A percentile compares a stretch with the other conserved stretches of the same genome.
phyloP scores from a whole-genome alignment of 2,113 vertebrate genomes.

The Pedetes capensis region DNA sequence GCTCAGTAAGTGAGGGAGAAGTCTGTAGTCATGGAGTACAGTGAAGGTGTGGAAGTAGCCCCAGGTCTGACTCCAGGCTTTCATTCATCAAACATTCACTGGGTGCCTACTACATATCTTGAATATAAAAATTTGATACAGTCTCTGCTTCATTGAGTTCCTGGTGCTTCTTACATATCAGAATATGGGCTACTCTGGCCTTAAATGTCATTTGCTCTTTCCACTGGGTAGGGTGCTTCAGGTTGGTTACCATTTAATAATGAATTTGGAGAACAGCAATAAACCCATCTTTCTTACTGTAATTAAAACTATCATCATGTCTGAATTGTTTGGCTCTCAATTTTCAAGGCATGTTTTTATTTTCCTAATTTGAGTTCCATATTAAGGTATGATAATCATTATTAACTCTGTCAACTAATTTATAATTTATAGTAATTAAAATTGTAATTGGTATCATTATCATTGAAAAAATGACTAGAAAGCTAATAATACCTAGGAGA shows the following conservation, averaged over 20 bases:
- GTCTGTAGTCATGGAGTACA: not conserved
- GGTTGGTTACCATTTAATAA: not conserved
- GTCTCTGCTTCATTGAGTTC: not conserved
- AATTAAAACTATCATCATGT: not conserved
- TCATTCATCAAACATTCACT: not conserved
- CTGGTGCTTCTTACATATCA: not conserved
- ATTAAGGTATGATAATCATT: not conserved
- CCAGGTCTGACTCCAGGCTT: not conserved
- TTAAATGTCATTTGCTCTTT: not conserved
- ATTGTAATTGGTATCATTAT: not conserved
- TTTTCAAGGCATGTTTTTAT: not conserved
- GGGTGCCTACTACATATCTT: not conserved
- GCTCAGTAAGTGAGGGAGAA: not conserved
- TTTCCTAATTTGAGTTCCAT: not conserved
- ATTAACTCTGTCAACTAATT: not conserved
- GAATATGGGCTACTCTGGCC: not conserved
- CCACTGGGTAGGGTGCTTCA: not conserved
- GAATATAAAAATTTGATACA: not conserved
- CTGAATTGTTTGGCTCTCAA: not conserved
- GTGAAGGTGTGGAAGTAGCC: not conserved
- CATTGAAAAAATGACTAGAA: constrained; percentile 29
- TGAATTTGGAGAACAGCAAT: not conserved
- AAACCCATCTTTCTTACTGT: not conserved
- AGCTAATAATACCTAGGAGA: not conserved
- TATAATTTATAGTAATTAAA: constrained; percentile 22